These are phyloP conservation scores for Hymenopus coronatus DNA, from an alignment of 2,888 invertebrate species.

Conservation along the genomic window DNA sequence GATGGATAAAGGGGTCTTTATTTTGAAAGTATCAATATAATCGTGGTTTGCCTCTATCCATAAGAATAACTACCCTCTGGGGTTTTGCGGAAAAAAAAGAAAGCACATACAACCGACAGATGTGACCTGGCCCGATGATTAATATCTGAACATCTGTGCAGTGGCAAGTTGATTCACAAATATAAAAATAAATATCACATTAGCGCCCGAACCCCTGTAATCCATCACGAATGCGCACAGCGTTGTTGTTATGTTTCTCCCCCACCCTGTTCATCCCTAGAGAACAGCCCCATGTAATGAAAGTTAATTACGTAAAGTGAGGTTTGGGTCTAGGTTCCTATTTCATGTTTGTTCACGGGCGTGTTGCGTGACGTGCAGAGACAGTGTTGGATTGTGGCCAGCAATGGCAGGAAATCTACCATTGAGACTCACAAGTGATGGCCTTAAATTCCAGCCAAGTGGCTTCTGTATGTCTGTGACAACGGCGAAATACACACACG, in stretches of 20 bases:
- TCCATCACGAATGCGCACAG: background rate
- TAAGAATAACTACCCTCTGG: background rate
- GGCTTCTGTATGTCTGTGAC: background rate
- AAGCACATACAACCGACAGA: background rate
- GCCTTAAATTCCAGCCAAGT: conserved; percentile 13
- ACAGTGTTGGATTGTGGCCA: conserved; percentile 12
- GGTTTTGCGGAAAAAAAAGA: background rate
- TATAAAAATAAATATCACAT: background rate
- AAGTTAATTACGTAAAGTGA: background rate
- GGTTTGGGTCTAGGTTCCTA: background rate
- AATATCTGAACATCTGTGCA: background rate
- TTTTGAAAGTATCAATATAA: background rate
- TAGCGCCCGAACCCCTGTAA: background rate
- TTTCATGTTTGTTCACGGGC: background rate
- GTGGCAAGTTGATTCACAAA: background rate
- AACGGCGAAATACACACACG: too few relatives aligned
- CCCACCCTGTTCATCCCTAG: background rate
- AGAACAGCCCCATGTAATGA: background rate
- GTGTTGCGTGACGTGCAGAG: too few relatives aligned
- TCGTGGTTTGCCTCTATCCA: background rate
- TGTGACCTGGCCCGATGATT: background rate
- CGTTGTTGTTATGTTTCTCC: too few relatives aligned
- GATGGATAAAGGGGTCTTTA: too few relatives aligned
- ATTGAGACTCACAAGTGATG: conserved; percentile 7
- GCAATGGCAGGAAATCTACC: conserved; percentile 3